These are phyloP conservation scores for Graptemys geographica DNA, from an alignment of 2,797 vertebrate genomes.

Conservation along the genomic window DNA sequence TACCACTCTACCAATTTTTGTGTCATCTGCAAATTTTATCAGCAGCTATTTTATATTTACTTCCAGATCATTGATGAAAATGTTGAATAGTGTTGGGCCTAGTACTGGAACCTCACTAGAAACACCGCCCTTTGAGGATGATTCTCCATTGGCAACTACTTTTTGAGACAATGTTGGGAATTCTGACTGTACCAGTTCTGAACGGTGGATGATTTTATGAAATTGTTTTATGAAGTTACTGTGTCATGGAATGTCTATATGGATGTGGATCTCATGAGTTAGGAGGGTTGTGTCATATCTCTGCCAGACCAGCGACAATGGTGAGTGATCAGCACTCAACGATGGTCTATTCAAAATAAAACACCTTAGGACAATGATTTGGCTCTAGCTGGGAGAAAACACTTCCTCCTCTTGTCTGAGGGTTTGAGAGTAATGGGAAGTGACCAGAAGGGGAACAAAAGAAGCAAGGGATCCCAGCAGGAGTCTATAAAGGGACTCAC, in stretches of 20 bases:
- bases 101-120: background rate
- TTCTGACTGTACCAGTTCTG: background rate
- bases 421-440: background rate
- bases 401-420: background rate
- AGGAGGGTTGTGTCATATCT: background rate
- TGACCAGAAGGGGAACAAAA: background rate
- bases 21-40: too few relatives aligned
- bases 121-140: background rate
- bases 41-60: too few relatives aligned
- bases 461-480: background rate
- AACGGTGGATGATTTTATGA: background rate
- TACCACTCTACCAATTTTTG: background rate
- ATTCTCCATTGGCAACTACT: background rate
- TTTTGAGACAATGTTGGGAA: background rate
- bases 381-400: background rate
- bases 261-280: background rate
- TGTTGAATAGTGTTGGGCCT: too few relatives aligned
- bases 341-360: background rate
- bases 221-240: background rate
- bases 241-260: background rate
- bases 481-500: background rate
- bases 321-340: background rate
- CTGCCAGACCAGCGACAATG: background rate
- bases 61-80: too few relatives aligned
- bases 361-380: background rate